Evolutionary conservation across 2,888 invertebrate species (phyloP).

Genomic region (Anarsia innoxiella): DNA sequence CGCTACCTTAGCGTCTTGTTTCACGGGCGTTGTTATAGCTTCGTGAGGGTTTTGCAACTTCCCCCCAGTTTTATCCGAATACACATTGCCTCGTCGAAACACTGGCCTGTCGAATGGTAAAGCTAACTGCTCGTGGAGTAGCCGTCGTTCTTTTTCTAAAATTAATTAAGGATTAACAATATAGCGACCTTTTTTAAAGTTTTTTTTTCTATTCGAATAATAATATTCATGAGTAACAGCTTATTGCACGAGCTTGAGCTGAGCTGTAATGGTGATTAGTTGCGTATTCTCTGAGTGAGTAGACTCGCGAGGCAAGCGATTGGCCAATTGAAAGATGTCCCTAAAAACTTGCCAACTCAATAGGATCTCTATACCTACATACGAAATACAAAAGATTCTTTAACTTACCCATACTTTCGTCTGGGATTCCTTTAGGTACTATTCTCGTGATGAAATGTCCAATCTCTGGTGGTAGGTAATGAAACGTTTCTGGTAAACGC

Average conservation of each 20-base stretch:
- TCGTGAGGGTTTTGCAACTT: slow-evolving; percentile 85
- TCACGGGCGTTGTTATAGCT: slow-evolving; percentile 60
- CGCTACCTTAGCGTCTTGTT: slow-evolving; percentile 40
- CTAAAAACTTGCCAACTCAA: too few relatives aligned
- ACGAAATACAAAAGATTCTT: too few relatives aligned
- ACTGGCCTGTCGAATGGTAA: slow-evolving; percentile 81
- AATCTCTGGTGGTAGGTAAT: slow-evolving; percentile 82
- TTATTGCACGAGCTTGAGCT: too few relatives aligned
- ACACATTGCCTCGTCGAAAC: slow-evolving; percentile 83
- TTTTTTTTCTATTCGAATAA: too few relatives aligned
- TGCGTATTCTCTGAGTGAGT: too few relatives aligned
- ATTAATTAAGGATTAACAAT: too few relatives aligned
- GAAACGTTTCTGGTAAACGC: slow-evolving; percentile 80
- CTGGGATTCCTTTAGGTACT: slow-evolving; percentile 79
- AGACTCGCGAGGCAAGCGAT: too few relatives aligned
- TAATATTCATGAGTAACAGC: too few relatives aligned
- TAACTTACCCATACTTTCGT: slow-evolving; percentile 80
- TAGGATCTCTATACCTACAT: too few relatives aligned
- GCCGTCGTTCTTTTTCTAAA: slow-evolving; percentile 78
- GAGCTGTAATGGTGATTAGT: too few relatives aligned
- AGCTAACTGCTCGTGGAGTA: slow-evolving; percentile 82
- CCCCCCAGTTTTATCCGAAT: slow-evolving; percentile 67
- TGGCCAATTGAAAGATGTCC: too few relatives aligned
- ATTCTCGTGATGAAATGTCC: slow-evolving; percentile 86
- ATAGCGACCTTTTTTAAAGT: too few relatives aligned